These are phyloP conservation scores for Emydoidea blandingii DNA, from an alignment of 2,797 vertebrate species.

Conservation along the genomic window DNA sequence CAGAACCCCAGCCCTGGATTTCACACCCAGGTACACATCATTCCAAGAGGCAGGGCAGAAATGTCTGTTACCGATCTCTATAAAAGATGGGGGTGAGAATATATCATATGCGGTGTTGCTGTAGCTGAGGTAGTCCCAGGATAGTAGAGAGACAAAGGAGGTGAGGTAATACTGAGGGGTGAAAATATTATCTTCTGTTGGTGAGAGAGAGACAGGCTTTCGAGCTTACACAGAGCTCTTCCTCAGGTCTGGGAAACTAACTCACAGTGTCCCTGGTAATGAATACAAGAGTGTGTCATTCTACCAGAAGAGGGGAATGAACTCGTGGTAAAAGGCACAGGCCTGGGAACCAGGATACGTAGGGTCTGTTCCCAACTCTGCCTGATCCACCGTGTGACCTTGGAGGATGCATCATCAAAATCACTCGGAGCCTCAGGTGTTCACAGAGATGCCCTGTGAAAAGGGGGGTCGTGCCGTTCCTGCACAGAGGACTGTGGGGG, in stretches of 20 bases:
- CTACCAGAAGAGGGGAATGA: neutral
- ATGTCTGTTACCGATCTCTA: neutral
- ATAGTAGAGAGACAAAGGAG: neutral
- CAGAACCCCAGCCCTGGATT: neutral
- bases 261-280: neutral
- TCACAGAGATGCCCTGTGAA: neutral
- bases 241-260: neutral
- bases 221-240: neutral
- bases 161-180: neutral
- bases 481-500: neutral
- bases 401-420: neutral
- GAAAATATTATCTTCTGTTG: neutral
- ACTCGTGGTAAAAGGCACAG: neutral
- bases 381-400: neutral
- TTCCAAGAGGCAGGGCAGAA: neutral
- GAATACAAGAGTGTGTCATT: neutral
- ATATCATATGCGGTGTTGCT: neutral
- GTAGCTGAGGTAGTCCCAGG: neutral
- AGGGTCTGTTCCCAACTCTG: neutral
- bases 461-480: neutral
- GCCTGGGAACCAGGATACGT: neutral
- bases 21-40: neutral
- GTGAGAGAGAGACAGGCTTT: neutral
- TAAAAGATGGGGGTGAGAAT: neutral
- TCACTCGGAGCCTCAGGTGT: neutral